Conservation (phyloP, 2,113 vertebrate genomes). For the Macrotis lagotis region DNA sequence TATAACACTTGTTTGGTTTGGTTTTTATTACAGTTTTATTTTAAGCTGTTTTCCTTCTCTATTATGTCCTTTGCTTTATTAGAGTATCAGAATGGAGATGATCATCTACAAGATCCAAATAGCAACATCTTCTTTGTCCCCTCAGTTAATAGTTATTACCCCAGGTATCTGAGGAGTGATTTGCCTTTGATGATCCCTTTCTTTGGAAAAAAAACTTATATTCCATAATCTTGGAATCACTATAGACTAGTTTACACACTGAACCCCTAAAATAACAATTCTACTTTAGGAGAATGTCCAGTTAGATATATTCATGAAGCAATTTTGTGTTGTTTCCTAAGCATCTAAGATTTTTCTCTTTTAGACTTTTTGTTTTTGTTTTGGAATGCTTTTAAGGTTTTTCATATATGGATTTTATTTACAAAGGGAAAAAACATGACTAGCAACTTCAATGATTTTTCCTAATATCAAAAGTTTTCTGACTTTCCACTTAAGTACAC, state of each 20-base stretch:
- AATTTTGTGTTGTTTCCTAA: not conserved
- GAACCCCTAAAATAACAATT: not conserved
- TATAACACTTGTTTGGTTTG: not conserved
- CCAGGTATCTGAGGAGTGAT: not conserved
- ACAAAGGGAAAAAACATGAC: not conserved
- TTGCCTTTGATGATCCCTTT: not conserved
- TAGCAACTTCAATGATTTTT: not conserved
- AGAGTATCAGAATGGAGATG: not conserved
- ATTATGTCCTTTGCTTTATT: not conserved
- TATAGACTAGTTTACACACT: not conserved
- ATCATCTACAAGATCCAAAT: not conserved
- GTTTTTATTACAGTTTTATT: not conserved
- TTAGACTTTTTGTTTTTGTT: not conserved
- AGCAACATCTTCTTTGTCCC: not conserved
- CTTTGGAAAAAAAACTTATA: not conserved
- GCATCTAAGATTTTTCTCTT: not conserved
- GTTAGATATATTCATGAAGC: not conserved
- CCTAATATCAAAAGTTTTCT: not conserved
- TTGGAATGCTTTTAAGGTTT: not conserved
- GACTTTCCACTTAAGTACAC: not conserved
- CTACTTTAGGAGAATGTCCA: not conserved
- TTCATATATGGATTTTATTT: not conserved
- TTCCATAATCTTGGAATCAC: not conserved
- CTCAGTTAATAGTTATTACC: not conserved
- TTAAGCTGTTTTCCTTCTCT: not conserved